Evolutionary conservation across 2,888 invertebrate species (phyloP), one percentile per base, ranked within the genome.

Genomic region (Drosophila paramelanica): DNA sequence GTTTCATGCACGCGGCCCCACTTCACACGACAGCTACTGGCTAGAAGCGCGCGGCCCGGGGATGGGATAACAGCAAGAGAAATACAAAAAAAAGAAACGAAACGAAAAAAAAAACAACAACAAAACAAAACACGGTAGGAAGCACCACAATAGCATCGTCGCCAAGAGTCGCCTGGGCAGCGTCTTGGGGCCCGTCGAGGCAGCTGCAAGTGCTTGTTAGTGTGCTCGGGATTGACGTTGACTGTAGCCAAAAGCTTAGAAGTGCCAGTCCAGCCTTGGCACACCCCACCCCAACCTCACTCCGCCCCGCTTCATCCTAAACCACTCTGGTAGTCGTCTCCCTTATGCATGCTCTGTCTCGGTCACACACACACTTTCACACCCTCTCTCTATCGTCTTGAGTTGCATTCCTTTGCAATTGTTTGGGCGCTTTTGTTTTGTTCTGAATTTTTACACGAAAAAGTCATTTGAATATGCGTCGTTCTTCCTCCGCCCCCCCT

Each of bases 1-100:
- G 88, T 84, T 89, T 89, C 84, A 88, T 88, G 87, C 89, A 84
- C 89, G 87, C 87, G 84, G 87, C 78, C 84, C 89, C 89, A 88
- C 83, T 84, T 84, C 89, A 88, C 89, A 88, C 87, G 87, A 84
- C 89, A 80, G 74, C 89, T 74, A 71, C 59, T 66, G 66, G 60
- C 67, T 39, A 31, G 8, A 31, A 31, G 27, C 1, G 20, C 20
- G 20, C 4, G 23, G 4, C 23, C 23, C 3, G 23, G 23, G 23
- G 14, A 33, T 20, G 38, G 50, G 53, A 36, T 42, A 14, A 27
- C 42, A 42, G 17, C 33, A 45, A 38, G 27, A 46, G 31, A 45
- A 25, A n/a, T 17, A 36, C 2, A 13, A 59, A 56, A 51, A 52
- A 43, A 20, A 39, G 17, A 17, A 17, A 17, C 17, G 17, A 5